These are phyloP conservation scores for Itoplectis maculator DNA, from an alignment of 2,888 invertebrate genomes.

Conservation along the genomic window DNA sequence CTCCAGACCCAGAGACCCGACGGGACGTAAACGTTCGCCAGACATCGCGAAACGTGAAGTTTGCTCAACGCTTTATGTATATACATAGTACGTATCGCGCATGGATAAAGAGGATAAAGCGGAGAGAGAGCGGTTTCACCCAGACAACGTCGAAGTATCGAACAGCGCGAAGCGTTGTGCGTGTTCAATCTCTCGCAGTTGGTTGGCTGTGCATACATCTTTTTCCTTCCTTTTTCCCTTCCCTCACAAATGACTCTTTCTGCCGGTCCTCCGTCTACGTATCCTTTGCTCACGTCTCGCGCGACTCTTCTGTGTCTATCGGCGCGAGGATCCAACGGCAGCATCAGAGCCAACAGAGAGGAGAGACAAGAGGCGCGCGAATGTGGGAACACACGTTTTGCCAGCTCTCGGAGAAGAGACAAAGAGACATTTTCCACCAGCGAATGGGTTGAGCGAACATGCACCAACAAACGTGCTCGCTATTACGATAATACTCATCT, in stretches of 20 bases:
- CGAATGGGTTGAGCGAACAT: conserved; percentile 42
- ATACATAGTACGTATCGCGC: conserved; percentile 1
- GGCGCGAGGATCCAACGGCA: conserved; percentile 18
- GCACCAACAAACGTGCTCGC: conserved; percentile 33
- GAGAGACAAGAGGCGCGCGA: conserved; percentile 17
- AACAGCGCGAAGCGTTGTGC: conserved; percentile 74
- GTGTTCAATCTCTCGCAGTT: conserved; percentile 53
- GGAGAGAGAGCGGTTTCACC: conserved; percentile 11
- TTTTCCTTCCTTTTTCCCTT: conserved; percentile 20
- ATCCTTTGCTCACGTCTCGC: conserved; percentile 37
- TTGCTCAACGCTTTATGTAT: conserved; percentile 40
- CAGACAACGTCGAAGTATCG: conserved; percentile 61
- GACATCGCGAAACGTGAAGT: conserved; percentile 27
- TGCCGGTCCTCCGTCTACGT: conserved; percentile 16
- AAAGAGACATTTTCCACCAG: conserved; percentile 46
- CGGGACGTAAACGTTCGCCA: conserved; percentile 29
- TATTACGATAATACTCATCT: conserved; percentile 13
- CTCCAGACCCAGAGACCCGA: conserved; percentile 15
- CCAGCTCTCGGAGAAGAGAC: conserved; percentile 24
- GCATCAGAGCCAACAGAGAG: conserved; percentile 18
- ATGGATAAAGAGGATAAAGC: conserved; percentile 38
- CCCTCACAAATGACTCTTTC: conserved; percentile 53
- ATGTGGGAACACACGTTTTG: conserved; percentile 30
- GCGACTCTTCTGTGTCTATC: conserved; percentile 28
- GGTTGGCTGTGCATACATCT: conserved; percentile 16